Conservation (phyloP, 2,888 invertebrate species). For the Encarsia formosa region DNA sequence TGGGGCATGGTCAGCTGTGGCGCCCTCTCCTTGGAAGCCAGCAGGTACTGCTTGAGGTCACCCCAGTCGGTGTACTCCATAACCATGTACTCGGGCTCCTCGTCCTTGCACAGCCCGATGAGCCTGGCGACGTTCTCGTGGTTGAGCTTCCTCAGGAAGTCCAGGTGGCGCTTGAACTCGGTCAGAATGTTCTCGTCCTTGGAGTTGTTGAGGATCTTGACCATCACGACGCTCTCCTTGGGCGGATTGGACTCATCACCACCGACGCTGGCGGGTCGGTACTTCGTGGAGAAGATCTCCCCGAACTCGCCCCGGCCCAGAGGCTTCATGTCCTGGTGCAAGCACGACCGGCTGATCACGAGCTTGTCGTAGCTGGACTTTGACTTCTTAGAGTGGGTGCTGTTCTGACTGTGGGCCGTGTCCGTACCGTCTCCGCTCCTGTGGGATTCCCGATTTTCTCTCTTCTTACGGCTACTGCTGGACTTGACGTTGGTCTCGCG, state of each 20-base stretch:
- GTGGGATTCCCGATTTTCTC: constrained; percentile 56
- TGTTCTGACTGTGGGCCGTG: constrained; percentile 60
- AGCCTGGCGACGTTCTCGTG: constrained; percentile 78
- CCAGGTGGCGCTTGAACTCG: constrained; percentile 86
- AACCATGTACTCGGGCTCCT: constrained; percentile 84
- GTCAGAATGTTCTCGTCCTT: constrained; percentile 74
- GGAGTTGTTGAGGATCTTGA: constrained; percentile 72
- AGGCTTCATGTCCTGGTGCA: constrained; percentile 60
- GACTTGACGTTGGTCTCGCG: constrained; percentile 50
- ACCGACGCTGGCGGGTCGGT: constrained; percentile 47
- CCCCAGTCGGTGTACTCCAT: constrained; percentile 94
- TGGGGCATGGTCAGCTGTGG: constrained; percentile 68
- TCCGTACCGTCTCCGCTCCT: constrained; percentile 67
- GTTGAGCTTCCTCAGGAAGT: constrained; percentile 76
- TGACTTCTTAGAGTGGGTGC: constrained; percentile 61
- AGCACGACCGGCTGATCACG: constrained; percentile 66
- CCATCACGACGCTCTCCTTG: constrained; percentile 58
- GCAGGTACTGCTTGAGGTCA: constrained; percentile 83
- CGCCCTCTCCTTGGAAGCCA: constrained; percentile 57
- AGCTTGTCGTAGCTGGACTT: constrained; percentile 72
- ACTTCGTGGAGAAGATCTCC: constrained; percentile 79
- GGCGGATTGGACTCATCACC: constrained; percentile 58
- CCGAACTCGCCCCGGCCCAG: constrained; percentile 86
- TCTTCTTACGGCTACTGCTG: constrained; percentile 34
- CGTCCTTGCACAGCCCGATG: constrained; percentile 76